phyloP scores from a whole-genome alignment of 2,113 vertebrate species.

The Leucosticte australis region DNA sequence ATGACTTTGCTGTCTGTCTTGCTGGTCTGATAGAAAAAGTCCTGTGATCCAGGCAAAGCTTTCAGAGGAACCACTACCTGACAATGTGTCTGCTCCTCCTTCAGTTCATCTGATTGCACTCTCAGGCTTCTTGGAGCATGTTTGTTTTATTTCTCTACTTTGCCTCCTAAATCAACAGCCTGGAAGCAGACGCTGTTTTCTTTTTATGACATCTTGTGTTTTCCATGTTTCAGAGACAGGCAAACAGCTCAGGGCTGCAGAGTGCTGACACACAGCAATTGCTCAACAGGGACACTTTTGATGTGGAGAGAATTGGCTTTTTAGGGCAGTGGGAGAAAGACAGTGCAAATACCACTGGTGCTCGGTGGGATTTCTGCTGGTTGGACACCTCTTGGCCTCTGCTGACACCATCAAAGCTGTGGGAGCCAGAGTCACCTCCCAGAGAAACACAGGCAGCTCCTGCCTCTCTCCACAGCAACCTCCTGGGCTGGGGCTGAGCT shows the following conservation, averaged over 20 bases:
- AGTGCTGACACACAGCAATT: slow-evolving; percentile 50
- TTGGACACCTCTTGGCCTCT: not conserved
- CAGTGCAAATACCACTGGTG: not conserved
- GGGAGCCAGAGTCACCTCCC: not conserved
- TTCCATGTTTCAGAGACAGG: not conserved
- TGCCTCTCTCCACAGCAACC: not conserved
- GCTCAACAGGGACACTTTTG: slow-evolving; percentile 37
- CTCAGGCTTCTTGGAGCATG: not conserved
- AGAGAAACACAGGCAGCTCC: not conserved
- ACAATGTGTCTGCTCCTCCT: not conserved
- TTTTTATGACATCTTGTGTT: slow-evolving; percentile 37
- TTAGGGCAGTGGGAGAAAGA: slow-evolving; percentile 19
- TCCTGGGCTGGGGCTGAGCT: not conserved
- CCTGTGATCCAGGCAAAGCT: not conserved
- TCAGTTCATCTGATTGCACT: not conserved
- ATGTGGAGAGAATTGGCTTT: slow-evolving; percentile 50
- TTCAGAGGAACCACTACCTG: not conserved
- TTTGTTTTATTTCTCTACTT: slow-evolving; percentile 28
- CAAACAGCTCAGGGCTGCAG: slow-evolving; percentile 11
- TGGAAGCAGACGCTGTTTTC: slow-evolving; percentile 31
- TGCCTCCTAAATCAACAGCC: slow-evolving; percentile 30
- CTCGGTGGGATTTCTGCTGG: not conserved
- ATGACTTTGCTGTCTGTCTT: not conserved
- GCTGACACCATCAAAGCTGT: slow-evolving; percentile 47
- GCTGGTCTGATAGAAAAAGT: not conserved